phyloP scores from a whole-genome alignment of 1,140 invertebrate genomes.

The Drosophila malerkotliana region DNA sequence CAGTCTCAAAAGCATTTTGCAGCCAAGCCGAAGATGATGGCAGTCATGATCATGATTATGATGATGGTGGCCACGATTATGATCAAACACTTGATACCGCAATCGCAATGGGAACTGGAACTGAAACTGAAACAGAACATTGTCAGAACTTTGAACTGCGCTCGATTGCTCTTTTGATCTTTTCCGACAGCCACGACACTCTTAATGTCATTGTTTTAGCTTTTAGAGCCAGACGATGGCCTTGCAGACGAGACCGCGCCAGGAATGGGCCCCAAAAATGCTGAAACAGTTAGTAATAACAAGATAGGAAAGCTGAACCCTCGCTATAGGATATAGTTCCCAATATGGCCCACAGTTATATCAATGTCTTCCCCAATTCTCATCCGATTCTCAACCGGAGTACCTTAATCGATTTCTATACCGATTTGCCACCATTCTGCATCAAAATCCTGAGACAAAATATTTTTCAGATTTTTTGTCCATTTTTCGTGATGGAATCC shows the following conservation, averaged over 20 bases:
- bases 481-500: too few species aligned
- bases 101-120: constrained; percentile 32
- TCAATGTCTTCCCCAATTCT: too few species aligned
- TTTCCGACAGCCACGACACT: constrained; percentile 69
- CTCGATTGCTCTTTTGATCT: constrained; percentile 60
- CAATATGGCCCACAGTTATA: too few species aligned
- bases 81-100: constrained; percentile 67
- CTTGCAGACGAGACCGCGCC: constrained; percentile 9
- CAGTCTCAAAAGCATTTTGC: constrained; percentile 68
- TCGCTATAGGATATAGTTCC: too few species aligned
- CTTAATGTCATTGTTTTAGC: constrained; percentile 35
- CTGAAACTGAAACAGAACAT: constrained; percentile 23
- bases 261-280: constrained; percentile 31
- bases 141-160: constrained; percentile 14
- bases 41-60: constrained; percentile 4
- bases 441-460: too few species aligned
- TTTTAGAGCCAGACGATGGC: constrained; percentile 23
- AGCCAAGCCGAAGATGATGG: constrained; percentile 32
- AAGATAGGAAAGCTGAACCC: too few species aligned
- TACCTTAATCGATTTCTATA: too few species aligned
- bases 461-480: too few species aligned
- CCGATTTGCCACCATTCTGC: too few species aligned
- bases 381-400: too few species aligned
- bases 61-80: constrained; percentile 67
- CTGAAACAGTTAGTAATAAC: constrained; percentile 28